Conservation (phyloP, 2,797 vertebrate genomes). For the Melanotaenia trifasciata region DNA sequence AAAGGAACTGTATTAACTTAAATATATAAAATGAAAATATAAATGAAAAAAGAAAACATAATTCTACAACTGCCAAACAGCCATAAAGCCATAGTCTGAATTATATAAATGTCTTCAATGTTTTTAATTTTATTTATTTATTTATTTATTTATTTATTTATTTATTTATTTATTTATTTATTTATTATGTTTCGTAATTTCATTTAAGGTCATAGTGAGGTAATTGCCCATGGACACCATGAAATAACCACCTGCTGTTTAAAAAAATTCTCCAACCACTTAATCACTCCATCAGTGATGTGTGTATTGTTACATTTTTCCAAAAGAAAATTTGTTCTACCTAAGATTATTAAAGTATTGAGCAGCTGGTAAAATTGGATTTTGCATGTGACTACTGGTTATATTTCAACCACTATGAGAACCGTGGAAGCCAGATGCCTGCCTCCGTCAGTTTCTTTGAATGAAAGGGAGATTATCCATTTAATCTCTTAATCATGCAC, state of each 20-base stretch:
- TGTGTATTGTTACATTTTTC: slow-evolving; percentile 3
- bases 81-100: background rate
- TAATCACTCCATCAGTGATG: background rate
- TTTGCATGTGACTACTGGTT: slow-evolving; percentile 33
- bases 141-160: background rate
- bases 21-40: background rate
- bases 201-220: background rate
- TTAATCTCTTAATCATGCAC: slow-evolving; percentile 78
- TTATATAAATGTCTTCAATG: background rate
- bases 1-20: background rate
- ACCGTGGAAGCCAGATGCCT: slow-evolving; percentile 67
- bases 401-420: slow-evolving; percentile 52
- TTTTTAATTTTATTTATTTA: background rate
- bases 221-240: background rate
- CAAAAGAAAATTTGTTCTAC: slow-evolving; percentile 4
- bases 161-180: background rate
- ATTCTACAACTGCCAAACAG: too few species aligned
- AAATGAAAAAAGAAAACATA: too few species aligned
- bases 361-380: slow-evolving; percentile 34
- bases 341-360: slow-evolving; percentile 3
- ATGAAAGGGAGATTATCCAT: slow-evolving; percentile 72
- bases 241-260: background rate
- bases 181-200: background rate
- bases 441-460: slow-evolving; percentile 67
- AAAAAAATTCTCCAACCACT: background rate